Base-by-base conservation (phyloP, 2,888 invertebrate genomes). In the Diogma glabrata region DNA sequence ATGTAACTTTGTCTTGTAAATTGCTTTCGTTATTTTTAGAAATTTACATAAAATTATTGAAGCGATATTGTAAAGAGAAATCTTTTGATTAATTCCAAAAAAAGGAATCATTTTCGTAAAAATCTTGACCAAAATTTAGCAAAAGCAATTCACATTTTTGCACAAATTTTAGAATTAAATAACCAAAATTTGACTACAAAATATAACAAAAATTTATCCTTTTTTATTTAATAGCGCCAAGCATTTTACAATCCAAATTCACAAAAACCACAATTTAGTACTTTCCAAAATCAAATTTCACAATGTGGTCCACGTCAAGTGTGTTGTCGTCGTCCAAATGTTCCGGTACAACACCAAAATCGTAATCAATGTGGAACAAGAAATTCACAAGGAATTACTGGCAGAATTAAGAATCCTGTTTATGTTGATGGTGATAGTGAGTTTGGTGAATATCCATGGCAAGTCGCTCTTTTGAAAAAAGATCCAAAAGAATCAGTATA, bases 401-500 rank as follows among this genome's bases (percentile, higher is more conserved):
- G 92, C 20, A 80, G 93, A 57, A 87, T 93, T 56, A 91, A 91
- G 74, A 92, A 86, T 50, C 89, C 92, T 2, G 81, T 84, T 3
- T 89, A 90, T 59, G 82, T 90, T 3, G 92, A 94, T 66, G 91
- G 91, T 14, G 93, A 93, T 66, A 87, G 91, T 61, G 89, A 91
- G 71, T 92, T 91, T 59, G 93, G 93, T 55, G 90, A 91, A 70
- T 91, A 91, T 64, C 91, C 91, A 7, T 92, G 91, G 86, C 89
- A 95, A 76, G 93, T 86, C 16, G 95, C 94, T 51, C 90, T 96
- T 55, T 70, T 95, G 67, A 93, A 94, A 69, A 92, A 91, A 66
- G 90, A 93, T 63, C 87, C 90, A 16, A 85, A 87, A 59, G 92
- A 93, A 67, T 90, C 90, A 55, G 86, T 93, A n/a, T 93, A 92